These are phyloP conservation scores for Brachyhypopomus occidentalis DNA, from an alignment of 2,113 vertebrate genomes.

Conservation along the genomic window DNA sequence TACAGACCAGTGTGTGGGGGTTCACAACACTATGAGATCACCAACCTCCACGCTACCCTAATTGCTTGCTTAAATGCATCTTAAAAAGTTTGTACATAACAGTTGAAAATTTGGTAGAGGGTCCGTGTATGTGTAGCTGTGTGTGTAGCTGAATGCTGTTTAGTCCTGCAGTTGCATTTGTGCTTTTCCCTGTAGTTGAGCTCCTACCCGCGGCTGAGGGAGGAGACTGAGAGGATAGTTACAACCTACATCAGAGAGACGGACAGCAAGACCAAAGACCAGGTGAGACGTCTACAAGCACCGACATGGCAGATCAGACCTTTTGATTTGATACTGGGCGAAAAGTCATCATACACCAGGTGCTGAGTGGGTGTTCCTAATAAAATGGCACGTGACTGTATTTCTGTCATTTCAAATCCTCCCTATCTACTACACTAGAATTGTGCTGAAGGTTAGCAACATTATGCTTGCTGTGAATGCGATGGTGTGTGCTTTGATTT, in stretches of 20 bases:
- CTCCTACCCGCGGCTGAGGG: constrained; percentile 88
- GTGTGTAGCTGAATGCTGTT: constrained; percentile 5
- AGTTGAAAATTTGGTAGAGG: background rate
- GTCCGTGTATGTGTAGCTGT: constrained; percentile 7
- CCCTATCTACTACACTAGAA: too few species aligned
- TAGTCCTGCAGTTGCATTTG: constrained; percentile 34
- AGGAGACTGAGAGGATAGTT: constrained; percentile 94
- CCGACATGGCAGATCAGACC: too few species aligned
- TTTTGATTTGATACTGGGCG: too few species aligned
- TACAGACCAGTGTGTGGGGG: background rate
- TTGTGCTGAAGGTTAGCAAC: too few species aligned
- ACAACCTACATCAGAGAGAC: constrained; percentile 90
- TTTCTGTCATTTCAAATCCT: too few species aligned
- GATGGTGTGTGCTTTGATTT: too few species aligned
- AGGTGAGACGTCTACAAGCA: constrained; percentile 72
- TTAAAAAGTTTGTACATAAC: background rate
- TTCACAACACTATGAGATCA: background rate
- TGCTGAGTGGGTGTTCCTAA: too few species aligned
- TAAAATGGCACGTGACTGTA: too few species aligned
- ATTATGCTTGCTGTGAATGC: too few species aligned
- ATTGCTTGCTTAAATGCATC: too few species aligned
- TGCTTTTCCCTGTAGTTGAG: constrained; percentile 74
- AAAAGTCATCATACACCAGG: too few species aligned
- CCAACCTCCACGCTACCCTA: too few species aligned
- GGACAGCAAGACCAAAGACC: constrained; percentile 93